Evolutionary conservation across 2,113 vertebrate genomes (phyloP), one percentile per base, ranked within the genome.

Genomic region (Rhadina sibilatrix): DNA sequence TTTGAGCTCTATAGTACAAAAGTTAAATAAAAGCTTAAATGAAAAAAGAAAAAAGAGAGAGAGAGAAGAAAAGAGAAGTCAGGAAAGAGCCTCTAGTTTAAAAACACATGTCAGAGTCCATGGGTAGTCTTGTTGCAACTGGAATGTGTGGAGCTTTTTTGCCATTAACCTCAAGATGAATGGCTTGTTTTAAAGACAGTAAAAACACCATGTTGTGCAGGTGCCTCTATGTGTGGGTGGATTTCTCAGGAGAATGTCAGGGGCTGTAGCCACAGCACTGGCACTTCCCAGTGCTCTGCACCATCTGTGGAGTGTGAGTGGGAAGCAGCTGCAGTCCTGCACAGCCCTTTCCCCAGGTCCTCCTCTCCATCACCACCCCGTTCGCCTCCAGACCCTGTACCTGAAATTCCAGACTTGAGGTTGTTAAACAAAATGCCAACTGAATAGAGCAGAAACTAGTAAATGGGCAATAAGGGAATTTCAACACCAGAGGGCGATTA

Each of bases 171-270:
- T 66, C 42, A 64, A 78, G 91, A 88, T 5, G 7, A 89, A 94
- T 86, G 44, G 33, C 31, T 90, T 95, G 38, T 90, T 96, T 95
- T 64, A 90, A 96, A 92, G 64, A 95, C 64, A 88, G 90, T 96
- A 94, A 95, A 97, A 96, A 70, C 81, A 25, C 64, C 35, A 52
- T 44, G 40, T 57, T 83, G 56, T 71, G 79, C 90, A 93, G 92
- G 83, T 95, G 88, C 53, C 37, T 93, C 23, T 63, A 38, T 21
- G 38, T 92, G 83, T 75, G 77, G 76, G 28, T 75, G 49, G 94
- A 89, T 94, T 93, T 94, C 88, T 89, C 63, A 59, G 38, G 75
- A 86, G 63, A 59, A 69, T 1, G 0, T 74, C 42, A 27, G 47
- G 42, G 54, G 22, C 81, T 47, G 17, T 11, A 79, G 31, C 75